Evolutionary conservation across 2,888 invertebrate species (phyloP).

Genomic region (Tubulanus polymorphus): DNA sequence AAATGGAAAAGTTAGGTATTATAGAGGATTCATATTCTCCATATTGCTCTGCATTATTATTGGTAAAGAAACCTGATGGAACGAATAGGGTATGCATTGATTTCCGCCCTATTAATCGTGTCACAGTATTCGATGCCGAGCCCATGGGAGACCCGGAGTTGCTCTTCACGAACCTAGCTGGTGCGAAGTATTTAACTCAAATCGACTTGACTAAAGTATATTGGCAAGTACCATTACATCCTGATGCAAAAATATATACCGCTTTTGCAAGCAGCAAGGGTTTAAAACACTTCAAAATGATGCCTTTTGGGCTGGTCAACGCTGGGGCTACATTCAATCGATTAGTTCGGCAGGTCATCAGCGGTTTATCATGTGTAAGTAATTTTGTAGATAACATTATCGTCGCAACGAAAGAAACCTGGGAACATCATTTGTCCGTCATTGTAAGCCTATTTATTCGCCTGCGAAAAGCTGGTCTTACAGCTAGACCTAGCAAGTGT

Average conservation of each 20-base stretch:
- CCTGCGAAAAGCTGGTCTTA: slow-evolving; percentile 12
- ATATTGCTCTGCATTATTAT: slow-evolving; percentile 25
- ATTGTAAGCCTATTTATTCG: slow-evolving; percentile 2
- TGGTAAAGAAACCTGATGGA: slow-evolving; percentile 24
- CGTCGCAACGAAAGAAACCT: slow-evolving; percentile 15
- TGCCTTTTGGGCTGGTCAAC: too few relatives aligned
- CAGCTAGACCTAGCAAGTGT: slow-evolving; percentile 19
- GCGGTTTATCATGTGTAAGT: slow-evolving; percentile 13
- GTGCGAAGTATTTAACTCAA: slow-evolving; percentile 20
- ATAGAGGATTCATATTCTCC: slow-evolving; percentile 15
- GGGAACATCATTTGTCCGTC: slow-evolving; percentile 16
- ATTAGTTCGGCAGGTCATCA: slow-evolving; percentile 17
- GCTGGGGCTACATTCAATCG: slow-evolving; percentile 15
- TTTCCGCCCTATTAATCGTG: slow-evolving; percentile 24
- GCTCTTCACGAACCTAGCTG: slow-evolving; percentile 19
- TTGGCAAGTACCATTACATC: slow-evolving; percentile 21
- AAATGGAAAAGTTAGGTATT: too few relatives aligned
- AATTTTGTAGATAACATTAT: slow-evolving; percentile 21
- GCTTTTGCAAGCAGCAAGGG: slow-evolving; percentile 19
- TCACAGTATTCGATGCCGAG: slow-evolving; percentile 24
- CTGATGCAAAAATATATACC: slow-evolving; percentile 12
- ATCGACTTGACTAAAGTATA: slow-evolving; percentile 25
- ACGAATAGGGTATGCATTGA: slow-evolving; percentile 24
- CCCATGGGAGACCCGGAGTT: slow-evolving; percentile 28
- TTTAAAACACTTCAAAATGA: slow-evolving; percentile 15